These are phyloP conservation scores for Hydrotaea cyrtoneurina DNA, from an alignment of 2,888 invertebrate genomes.

Conservation along the genomic window DNA sequence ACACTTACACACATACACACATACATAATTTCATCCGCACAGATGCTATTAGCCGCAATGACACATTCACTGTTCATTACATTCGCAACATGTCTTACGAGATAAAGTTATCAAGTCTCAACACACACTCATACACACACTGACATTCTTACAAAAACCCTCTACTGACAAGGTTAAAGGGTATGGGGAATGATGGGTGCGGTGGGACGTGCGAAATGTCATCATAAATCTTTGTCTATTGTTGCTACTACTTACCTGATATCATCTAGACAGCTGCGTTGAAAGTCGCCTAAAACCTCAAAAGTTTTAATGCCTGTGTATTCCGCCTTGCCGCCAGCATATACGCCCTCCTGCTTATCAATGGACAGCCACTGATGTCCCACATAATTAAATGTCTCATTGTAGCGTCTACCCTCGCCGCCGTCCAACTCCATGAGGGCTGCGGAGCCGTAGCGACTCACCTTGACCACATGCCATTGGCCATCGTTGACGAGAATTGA, in stretches of 20 bases:
- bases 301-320: slow-evolving; percentile 96
- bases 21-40: not conserved
- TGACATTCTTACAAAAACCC: not conserved
- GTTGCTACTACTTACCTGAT: slow-evolving; percentile 78
- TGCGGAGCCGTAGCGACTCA: slow-evolving; percentile 94
- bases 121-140: slow-evolving; percentile 9
- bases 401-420: slow-evolving; percentile 95
- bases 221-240: slow-evolving; percentile 34
- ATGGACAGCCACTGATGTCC: slow-evolving; percentile 96
- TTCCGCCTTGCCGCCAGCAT: slow-evolving; percentile 96
- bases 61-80: slow-evolving; percentile 24
- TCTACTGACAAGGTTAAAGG: not conserved
- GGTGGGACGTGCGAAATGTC: not conserved
- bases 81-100: slow-evolving; percentile 8
- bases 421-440: slow-evolving; percentile 95
- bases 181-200: not conserved
- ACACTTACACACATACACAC: not conserved
- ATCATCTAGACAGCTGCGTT: slow-evolving; percentile 89
- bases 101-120: slow-evolving; percentile 22
- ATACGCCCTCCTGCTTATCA: slow-evolving; percentile 96
- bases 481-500: slow-evolving; percentile 95
- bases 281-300: slow-evolving; percentile 96
- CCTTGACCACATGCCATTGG: slow-evolving; percentile 96
- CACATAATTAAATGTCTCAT: slow-evolving; percentile 93
- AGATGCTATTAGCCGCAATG: not conserved